Evolutionary conservation across 2,888 invertebrate species (phyloP).

Genomic region (Stegophylla sp.): DNA sequence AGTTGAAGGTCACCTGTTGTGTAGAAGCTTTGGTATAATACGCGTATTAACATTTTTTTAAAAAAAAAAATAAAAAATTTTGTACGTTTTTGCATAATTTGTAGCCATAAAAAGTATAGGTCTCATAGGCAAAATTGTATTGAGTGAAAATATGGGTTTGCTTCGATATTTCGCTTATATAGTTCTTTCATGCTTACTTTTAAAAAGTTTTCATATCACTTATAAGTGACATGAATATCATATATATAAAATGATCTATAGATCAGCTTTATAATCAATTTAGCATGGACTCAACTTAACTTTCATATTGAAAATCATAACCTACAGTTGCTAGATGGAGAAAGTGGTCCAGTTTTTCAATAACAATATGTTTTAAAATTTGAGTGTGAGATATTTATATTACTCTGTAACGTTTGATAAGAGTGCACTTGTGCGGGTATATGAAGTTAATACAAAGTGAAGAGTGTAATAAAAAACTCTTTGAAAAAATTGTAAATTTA

Average conservation of each 20-base stretch:
- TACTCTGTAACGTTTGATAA: neutral
- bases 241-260: no score
- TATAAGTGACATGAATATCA: no score
- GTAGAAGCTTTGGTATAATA: neutral
- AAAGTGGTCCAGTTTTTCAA: slow-evolving; percentile 28
- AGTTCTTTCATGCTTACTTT: slow-evolving; percentile 19
- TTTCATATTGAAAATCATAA: neutral
- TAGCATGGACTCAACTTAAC: neutral
- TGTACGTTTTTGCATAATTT: neutral
- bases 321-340: neutral
- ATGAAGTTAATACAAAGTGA: neutral
- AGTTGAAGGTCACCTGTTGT: slow-evolving; percentile 33
- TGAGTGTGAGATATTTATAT: neutral
- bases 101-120: neutral
- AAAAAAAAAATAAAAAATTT: neutral
- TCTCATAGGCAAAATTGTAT: no score
- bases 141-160: neutral
- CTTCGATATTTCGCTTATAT: neutral
- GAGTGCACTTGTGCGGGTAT: neutral
- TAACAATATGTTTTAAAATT: neutral
- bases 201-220: neutral
- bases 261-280: neutral
- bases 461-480: no score
- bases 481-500: no score
- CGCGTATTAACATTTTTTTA: no score